phyloP scores from a whole-genome alignment of 2,888 invertebrate species.

The Spialia ferax region DNA sequence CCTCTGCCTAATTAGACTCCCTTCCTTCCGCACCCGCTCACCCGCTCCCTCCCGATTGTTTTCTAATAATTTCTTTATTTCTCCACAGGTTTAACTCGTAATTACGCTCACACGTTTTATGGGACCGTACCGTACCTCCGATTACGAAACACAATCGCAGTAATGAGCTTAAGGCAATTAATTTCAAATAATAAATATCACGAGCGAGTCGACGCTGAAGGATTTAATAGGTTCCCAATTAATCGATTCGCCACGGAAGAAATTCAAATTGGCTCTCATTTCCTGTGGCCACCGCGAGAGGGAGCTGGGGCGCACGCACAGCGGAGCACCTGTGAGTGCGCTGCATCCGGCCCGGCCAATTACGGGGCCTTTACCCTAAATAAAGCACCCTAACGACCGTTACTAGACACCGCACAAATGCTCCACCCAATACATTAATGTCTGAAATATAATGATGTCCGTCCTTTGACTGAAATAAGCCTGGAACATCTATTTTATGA shows the following conservation, averaged over 20 bases:
- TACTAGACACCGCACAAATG: conserved; percentile 66
- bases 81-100: conserved; percentile 71
- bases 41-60: conserved; percentile 70
- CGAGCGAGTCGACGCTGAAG: conserved; percentile 40
- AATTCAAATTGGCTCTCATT: conserved; percentile 81
- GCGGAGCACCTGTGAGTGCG: conserved; percentile 70
- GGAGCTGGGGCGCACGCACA: conserved; percentile 72
- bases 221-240: conserved; percentile 59
- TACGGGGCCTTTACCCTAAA: conserved; percentile 75
- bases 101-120: conserved; percentile 65
- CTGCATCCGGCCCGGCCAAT: conserved; percentile 78
- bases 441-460: conserved; percentile 48
- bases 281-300: conserved; percentile 70
- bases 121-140: conserved; percentile 17
- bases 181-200: conserved; percentile 41
- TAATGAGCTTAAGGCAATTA: conserved; percentile 35
- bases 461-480: conserved; percentile 5
- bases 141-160: conserved; percentile 30
- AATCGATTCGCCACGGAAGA: conserved; percentile 75
- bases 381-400: conserved; percentile 68
- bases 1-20: conserved; percentile 80
- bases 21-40: conserved; percentile 60
- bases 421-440: conserved; percentile 61
- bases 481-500: conserved; percentile 3
- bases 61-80: conserved; percentile 85